Conservation (phyloP, 2,888 invertebrate genomes). For the Caprella mutica region DNA sequence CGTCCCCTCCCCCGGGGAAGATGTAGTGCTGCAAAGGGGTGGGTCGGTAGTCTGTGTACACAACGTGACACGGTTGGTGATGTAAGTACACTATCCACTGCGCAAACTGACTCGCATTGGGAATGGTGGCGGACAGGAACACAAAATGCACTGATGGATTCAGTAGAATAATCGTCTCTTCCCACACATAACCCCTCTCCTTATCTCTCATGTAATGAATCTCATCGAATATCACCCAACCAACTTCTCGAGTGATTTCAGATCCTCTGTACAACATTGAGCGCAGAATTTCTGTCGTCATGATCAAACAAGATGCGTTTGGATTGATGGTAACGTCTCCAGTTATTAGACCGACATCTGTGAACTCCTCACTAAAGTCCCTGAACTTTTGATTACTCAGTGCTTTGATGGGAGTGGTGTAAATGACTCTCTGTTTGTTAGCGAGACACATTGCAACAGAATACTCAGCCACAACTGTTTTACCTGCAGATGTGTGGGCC, state of each 20-base stretch:
- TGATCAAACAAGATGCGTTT: constrained; percentile 91
- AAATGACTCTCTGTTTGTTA: constrained; percentile 94
- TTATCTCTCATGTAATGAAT: constrained; percentile 99
- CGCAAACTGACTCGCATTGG: constrained; percentile 85
- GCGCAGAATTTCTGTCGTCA: constrained; percentile 99
- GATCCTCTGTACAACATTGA: constrained; percentile 98
- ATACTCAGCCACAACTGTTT: constrained; percentile 96
- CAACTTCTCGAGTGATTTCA: constrained; percentile 97
- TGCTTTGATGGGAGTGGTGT: constrained; percentile 98
- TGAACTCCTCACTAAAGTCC: constrained; percentile 92
- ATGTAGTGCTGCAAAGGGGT: constrained; percentile 97
- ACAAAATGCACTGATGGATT: constrained; percentile 98
- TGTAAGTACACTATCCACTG: constrained; percentile 92
- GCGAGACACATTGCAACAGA: constrained; percentile 88
- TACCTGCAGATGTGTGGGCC: constrained; percentile 98
- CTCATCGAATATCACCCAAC: constrained; percentile 99
- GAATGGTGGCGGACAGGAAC: constrained; percentile 97
- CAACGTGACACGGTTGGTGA: constrained; percentile 94
- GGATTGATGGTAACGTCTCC: constrained; percentile 99
- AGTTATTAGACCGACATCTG: constrained; percentile 95
- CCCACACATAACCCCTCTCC: constrained; percentile 98
- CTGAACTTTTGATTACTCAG: constrained; percentile 98
- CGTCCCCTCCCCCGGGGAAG: constrained; percentile 88
- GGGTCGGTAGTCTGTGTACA: constrained; percentile 95
- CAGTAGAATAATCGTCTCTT: constrained; percentile 91